phyloP scores from a whole-genome alignment of 2,113 vertebrate genomes.

The Antigone vipio region DNA sequence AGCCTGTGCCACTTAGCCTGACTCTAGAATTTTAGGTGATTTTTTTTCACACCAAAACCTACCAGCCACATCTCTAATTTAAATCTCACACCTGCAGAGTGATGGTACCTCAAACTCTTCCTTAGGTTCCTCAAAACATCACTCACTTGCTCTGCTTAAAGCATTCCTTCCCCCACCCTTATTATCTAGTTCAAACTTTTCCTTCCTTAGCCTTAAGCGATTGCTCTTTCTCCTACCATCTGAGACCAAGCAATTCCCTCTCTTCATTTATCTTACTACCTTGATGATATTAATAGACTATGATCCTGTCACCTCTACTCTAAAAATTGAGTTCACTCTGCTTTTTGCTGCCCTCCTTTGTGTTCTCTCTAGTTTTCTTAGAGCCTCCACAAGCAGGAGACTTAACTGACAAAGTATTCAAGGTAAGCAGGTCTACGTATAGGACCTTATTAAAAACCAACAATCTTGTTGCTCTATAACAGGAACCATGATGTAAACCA shows the following conservation, averaged over 20 bases:
- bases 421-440: not conserved
- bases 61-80: not conserved
- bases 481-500: not conserved
- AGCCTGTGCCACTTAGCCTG: not conserved
- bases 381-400: not conserved
- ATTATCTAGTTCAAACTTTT: conserved; percentile 61
- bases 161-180: not conserved
- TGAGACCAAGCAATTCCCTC: conserved; percentile 66
- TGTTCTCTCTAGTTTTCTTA: conserved; percentile 4
- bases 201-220: conserved; percentile 39
- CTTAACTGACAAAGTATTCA: not conserved
- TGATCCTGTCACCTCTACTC: conserved; percentile 56
- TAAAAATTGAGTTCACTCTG: conserved; percentile 62
- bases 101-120: not conserved
- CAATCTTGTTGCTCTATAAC: not conserved
- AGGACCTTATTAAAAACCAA: not conserved
- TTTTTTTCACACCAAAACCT: not conserved
- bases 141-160: conserved; percentile 5
- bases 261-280: conserved; percentile 60
- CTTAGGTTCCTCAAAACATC: not conserved
- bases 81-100: not conserved
- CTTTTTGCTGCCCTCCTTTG: conserved; percentile 61
- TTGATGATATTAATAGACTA: conserved; percentile 61
- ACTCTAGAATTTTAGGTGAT: not conserved
- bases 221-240: conserved; percentile 35